Conservation (phyloP, 2,797 vertebrate genomes). For the Periparus ater region DNA sequence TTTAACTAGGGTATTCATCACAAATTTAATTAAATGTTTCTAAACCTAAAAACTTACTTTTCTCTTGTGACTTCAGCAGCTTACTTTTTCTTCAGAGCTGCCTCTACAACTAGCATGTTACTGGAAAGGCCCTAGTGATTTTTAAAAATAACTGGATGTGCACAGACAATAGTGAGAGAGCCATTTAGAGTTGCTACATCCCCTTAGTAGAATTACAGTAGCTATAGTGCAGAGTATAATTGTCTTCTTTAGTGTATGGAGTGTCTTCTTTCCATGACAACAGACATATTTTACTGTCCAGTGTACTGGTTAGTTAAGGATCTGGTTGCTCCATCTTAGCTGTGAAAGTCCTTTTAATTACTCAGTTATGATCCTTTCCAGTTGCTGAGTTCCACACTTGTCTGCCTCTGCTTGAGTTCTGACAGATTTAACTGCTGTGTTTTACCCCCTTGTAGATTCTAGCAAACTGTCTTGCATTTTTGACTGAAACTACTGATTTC, state of each 20-base stretch:
- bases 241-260: background rate
- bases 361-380: background rate
- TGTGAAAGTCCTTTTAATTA: background rate
- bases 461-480: background rate
- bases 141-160: background rate
- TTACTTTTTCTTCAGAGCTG: background rate
- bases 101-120: background rate
- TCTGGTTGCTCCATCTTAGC: background rate
- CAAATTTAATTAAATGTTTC: background rate
- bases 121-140: background rate
- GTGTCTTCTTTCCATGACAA: background rate
- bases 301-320: background rate
- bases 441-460: background rate
- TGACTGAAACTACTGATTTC: background rate
- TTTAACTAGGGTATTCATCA: background rate
- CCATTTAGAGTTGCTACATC: background rate
- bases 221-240: background rate
- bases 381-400: background rate
- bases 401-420: background rate
- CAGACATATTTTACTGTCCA: background rate
- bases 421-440: background rate
- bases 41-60: background rate
- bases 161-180: background rate
- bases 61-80: background rate
- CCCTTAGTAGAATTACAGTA: background rate